A percentile compares a stretch with the other conserved stretches of the same genome.
Conservation (phyloP, 1,140 invertebrate species). For the Cyrtorhinus lividipennis region DNA sequence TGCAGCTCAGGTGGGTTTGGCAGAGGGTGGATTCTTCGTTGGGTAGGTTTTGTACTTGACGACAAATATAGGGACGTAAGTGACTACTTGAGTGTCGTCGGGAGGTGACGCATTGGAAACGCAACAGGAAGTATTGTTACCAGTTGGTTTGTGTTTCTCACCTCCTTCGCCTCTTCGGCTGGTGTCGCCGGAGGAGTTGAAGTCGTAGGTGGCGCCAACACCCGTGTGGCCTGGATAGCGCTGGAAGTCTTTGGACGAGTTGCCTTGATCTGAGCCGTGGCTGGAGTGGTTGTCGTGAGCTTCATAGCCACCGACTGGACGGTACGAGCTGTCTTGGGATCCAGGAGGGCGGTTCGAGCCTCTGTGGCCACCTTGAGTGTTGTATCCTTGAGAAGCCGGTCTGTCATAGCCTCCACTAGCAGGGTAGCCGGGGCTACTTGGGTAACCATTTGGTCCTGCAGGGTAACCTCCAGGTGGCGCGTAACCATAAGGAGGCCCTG, state of each 20-base stretch:
- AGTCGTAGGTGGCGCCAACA: slow-evolving; percentile 20
- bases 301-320: background rate
- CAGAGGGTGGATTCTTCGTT: background rate
- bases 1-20: too few relatives aligned
- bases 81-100: background rate
- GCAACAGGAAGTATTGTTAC: too few relatives aligned
- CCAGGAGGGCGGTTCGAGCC: background rate
- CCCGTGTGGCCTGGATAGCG: slow-evolving; percentile 20
- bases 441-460: slow-evolving; percentile 3
- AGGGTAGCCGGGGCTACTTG: background rate
- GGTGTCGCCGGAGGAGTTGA: background rate
- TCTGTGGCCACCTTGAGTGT: background rate
- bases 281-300: background rate
- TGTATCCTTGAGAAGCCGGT: background rate
- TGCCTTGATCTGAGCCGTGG: background rate
- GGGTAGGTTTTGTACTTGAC: background rate
- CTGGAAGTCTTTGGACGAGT: slow-evolving; percentile 7
- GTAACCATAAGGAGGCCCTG: background rate
- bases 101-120: too few relatives aligned
- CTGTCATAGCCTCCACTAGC: background rate
- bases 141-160: too few relatives aligned
- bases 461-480: background rate
- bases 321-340: background rate
- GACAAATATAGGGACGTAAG: background rate
- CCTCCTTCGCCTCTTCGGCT: background rate